Percentiles rank a stretch among this genome's conserved stretches.
Conservation (phyloP, 2,113 vertebrate species). For the Colius striatus region DNA sequence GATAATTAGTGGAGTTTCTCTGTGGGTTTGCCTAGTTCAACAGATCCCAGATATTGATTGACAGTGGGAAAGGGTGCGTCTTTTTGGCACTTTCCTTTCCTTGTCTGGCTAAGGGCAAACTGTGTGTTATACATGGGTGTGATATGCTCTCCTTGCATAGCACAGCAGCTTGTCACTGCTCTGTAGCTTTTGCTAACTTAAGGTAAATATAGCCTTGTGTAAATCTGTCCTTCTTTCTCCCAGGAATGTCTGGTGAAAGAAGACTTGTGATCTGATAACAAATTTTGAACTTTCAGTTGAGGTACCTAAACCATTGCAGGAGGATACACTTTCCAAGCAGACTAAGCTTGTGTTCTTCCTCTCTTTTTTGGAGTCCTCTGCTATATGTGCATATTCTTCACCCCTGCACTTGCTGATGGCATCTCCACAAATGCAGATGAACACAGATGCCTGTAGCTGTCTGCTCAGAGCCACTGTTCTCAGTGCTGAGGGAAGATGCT, state of each 20-base stretch:
- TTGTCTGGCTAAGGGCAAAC: constrained; percentile 45
- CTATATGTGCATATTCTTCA: neutral
- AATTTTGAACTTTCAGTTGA: neutral
- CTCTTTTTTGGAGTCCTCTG: neutral
- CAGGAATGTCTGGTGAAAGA: neutral
- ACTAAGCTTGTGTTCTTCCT: neutral
- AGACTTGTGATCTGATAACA: neutral
- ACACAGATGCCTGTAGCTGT: neutral
- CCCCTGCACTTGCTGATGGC: neutral
- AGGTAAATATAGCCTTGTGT: neutral
- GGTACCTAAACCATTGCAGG: neutral
- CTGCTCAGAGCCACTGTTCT: neutral
- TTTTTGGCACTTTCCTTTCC: constrained; percentile 47
- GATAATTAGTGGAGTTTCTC: constrained; percentile 1
- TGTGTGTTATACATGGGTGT: constrained; percentile 9
- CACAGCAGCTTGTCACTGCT: neutral
- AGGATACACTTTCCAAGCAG: neutral
- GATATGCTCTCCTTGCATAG: neutral
- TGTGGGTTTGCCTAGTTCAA: constrained; percentile 39
- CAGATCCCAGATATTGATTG: constrained; percentile 44
- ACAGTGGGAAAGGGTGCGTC: constrained; percentile 35
- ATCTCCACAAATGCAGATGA: neutral
- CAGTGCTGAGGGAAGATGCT: neutral
- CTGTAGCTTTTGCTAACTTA: neutral
- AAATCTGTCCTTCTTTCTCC: neutral